Evolutionary conservation across 2,113 vertebrate genomes (phyloP).

Genomic region (Callospermophilus lateralis): DNA sequence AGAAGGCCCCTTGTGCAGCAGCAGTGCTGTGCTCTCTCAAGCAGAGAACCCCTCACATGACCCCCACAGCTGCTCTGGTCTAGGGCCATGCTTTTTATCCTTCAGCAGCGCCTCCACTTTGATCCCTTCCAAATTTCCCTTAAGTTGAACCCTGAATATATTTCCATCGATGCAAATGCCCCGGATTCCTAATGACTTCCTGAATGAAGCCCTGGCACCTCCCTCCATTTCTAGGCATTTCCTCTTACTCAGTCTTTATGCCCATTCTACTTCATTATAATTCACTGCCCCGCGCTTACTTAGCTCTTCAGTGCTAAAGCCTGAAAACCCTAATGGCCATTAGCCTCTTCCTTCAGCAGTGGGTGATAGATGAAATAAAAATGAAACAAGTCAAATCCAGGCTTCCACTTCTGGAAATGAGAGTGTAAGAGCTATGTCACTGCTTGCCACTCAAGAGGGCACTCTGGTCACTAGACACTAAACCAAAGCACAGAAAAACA

Average conservation of each 20-base stretch:
- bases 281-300: background rate
- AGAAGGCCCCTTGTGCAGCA: background rate
- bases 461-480: background rate
- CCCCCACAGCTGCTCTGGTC: background rate
- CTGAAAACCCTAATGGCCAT: background rate
- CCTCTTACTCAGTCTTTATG: background rate
- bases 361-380: background rate
- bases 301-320: background rate
- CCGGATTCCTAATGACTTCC: background rate
- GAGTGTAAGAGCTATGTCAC: background rate
- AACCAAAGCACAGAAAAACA: background rate
- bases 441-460: too few species aligned
- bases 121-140: background rate
- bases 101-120: background rate
- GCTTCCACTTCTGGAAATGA: background rate
- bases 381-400: background rate
- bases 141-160: too few species aligned
- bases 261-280: background rate
- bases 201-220: fast-evolving
- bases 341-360: background rate
- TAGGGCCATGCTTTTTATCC: background rate
- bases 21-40: background rate
- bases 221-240: background rate
- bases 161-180: background rate
- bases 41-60: background rate